Conservation (phyloP, 2,888 invertebrate species). For the Hymenopus coronatus region DNA sequence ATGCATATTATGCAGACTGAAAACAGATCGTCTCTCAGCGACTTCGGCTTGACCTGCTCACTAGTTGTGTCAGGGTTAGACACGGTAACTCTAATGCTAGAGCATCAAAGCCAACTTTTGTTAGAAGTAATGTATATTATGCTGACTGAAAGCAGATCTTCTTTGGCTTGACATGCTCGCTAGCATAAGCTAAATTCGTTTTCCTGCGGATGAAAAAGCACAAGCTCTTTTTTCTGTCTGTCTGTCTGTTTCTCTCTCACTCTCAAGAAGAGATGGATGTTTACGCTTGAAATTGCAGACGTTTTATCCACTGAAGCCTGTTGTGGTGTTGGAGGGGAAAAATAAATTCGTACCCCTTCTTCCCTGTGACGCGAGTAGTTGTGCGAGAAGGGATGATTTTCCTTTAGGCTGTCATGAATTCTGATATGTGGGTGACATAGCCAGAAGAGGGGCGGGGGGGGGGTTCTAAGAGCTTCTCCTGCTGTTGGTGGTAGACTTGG, state of each 20-base stretch:
- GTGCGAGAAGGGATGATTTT: background rate
- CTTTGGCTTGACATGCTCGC: background rate
- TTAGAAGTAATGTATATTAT: no score
- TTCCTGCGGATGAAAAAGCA: background rate
- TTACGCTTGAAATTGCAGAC: constrained; percentile 21
- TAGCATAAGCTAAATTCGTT: background rate
- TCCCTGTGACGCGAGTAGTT: background rate
- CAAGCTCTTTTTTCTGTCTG: background rate
- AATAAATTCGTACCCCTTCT: background rate
- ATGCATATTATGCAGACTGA: no score
- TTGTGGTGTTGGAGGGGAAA: background rate
- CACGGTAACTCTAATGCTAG: no score
- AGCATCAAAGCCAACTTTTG: no score
- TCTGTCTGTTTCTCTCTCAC: background rate
- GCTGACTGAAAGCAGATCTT: background rate
- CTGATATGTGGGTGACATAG: constrained; percentile 15
- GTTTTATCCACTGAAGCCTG: constrained; percentile 3
- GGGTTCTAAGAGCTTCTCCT: background rate
- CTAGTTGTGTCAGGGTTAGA: no score
- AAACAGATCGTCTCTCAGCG: no score
- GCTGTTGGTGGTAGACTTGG: background rate
- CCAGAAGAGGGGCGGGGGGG: background rate
- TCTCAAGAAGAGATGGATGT: constrained; percentile 1
- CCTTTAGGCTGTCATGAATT: constrained; percentile 23
- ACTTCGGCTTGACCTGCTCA: no score